phyloP scores from a whole-genome alignment of 2,888 invertebrate species.

The Megamerina dolium region DNA sequence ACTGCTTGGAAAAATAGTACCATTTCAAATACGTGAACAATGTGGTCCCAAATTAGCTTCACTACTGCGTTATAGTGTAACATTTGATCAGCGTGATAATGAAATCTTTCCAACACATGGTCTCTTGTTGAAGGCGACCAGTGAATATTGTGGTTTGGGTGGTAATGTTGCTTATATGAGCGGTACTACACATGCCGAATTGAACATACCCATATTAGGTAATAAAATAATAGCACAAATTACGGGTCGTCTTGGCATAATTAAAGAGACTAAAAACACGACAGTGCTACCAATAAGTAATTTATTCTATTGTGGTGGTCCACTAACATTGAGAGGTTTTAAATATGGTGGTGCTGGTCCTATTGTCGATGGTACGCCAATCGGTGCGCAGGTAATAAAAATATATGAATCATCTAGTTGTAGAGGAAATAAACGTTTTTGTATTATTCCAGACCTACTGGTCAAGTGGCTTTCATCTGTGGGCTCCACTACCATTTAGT shows the following conservation, averaged over 20 bases:
- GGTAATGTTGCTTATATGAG: constrained; percentile 88
- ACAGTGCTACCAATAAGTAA: constrained; percentile 41
- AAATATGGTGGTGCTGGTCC: constrained; percentile 82
- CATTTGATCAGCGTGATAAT: constrained; percentile 74
- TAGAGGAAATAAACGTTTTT: neutral
- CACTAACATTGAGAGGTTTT: constrained; percentile 83
- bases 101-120: constrained; percentile 74
- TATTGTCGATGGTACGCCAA: constrained; percentile 66
- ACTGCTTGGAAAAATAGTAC: constrained; percentile 63
- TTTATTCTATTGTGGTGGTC: constrained; percentile 65
- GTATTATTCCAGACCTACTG: constrained; percentile 71
- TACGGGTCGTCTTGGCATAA: constrained; percentile 42
- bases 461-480: constrained; percentile 80
- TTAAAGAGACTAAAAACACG: constrained; percentile 38
- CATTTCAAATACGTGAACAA: constrained; percentile 80
- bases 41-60: constrained; percentile 85
- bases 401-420: too few relatives aligned
- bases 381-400: constrained; percentile 59
- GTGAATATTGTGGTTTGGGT: constrained; percentile 80
- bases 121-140: constrained; percentile 62
- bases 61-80: constrained; percentile 70
- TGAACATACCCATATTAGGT: constrained; percentile 59
- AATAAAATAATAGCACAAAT: constrained; percentile 46
- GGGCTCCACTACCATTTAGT: constrained; percentile 83
- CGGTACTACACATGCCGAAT: constrained; percentile 69